These are phyloP conservation scores for Baronia brevicornis DNA, from an alignment of 2,888 invertebrate species.

Conservation along the genomic window DNA sequence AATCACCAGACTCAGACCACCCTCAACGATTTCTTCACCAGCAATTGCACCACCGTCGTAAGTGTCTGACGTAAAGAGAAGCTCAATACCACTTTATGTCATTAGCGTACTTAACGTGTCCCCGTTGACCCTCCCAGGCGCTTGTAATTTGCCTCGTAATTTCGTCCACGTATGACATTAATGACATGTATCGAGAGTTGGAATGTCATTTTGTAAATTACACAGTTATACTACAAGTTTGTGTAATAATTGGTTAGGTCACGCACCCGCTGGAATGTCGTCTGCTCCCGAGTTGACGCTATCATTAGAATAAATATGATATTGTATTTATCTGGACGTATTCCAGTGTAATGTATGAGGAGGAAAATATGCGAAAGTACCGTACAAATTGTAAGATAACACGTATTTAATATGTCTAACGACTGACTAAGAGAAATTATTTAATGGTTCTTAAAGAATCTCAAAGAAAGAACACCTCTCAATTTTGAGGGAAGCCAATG, in stretches of 20 bases:
- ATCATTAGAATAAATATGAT: conserved; percentile 15
- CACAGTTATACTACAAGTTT: conserved; percentile 22
- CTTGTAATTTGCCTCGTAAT: conserved; percentile 27
- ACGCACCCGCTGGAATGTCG: conserved; percentile 28
- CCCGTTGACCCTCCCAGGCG: conserved; percentile 19
- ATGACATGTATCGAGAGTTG: conserved; percentile 29
- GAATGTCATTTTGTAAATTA: conserved; percentile 35
- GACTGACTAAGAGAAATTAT: too few species aligned
- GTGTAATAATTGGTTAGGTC: conserved; percentile 28
- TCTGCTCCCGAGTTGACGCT: conserved; percentile 16
- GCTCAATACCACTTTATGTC: conserved; percentile 12
- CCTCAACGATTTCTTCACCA: neutral
- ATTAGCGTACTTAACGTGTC: conserved; percentile 15
- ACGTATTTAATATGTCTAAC: too few species aligned
- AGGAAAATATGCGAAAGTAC: too few species aligned
- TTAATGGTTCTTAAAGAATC: too few species aligned
- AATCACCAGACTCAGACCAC: too few species aligned
- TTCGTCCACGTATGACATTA: conserved; percentile 29
- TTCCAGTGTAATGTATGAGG: too few species aligned
- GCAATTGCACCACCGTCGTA: conserved; percentile 3
- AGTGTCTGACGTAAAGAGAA: conserved; percentile 5
- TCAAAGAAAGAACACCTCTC: too few species aligned
- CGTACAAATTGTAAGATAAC: too few species aligned
- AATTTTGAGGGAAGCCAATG: too few species aligned
- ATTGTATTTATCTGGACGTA: conserved; percentile 3